Evolutionary conservation across 2,797 vertebrate genomes (phyloP).

Genomic region (Meriones psammophilus): DNA sequence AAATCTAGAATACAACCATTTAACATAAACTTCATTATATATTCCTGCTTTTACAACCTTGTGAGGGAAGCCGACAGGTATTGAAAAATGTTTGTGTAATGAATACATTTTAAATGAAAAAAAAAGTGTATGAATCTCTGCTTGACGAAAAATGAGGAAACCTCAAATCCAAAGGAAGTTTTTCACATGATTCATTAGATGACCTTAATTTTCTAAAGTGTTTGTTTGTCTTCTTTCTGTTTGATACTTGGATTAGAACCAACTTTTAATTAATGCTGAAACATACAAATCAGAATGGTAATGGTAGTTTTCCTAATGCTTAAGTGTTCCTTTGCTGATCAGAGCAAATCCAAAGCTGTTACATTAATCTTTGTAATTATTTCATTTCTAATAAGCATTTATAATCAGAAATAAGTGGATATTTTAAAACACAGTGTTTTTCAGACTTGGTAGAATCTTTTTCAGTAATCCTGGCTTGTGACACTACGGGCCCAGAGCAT

Average conservation of each 20-base stretch:
- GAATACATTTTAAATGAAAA: not conserved
- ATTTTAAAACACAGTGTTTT: not conserved
- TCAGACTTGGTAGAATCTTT: not conserved
- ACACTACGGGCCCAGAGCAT: not conserved
- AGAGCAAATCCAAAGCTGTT: constrained; percentile 64
- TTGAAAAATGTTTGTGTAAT: not conserved
- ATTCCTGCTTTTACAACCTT: not conserved
- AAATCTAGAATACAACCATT: not conserved
- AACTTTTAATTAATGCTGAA: constrained; percentile 77
- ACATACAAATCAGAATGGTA: constrained; percentile 66
- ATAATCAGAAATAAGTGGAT: not conserved
- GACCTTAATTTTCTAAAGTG: constrained; percentile 76
- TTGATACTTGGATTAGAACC: constrained; percentile 76
- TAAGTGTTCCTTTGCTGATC: constrained; percentile 74
- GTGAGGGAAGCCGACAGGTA: not conserved
- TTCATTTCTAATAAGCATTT: constrained; percentile 61
- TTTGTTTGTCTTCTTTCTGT: constrained; percentile 71
- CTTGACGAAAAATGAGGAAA: constrained; percentile 22
- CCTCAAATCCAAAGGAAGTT: constrained; percentile 21
- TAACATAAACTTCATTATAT: not conserved
- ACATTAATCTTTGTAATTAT: constrained; percentile 72
- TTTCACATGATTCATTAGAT: constrained; percentile 42
- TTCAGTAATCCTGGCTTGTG: not conserved
- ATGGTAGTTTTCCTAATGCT: constrained; percentile 70
- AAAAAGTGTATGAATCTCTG: not conserved